Evolutionary conservation across 2,797 vertebrate genomes (phyloP).

Genomic region (Ctenosaura bakeri): DNA sequence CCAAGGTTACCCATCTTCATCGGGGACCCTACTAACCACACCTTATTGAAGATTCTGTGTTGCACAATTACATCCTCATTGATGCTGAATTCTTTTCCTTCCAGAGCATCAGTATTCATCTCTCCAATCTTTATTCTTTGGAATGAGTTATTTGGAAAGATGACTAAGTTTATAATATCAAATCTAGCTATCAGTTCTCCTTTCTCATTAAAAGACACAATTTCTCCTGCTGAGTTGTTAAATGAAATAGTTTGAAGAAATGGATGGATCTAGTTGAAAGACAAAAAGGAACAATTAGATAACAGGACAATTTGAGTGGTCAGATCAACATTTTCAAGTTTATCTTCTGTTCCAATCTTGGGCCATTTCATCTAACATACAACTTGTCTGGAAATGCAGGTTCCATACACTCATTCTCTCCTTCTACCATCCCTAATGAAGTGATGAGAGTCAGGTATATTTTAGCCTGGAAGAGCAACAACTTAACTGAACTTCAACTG

Average conservation of each 20-base stretch:
- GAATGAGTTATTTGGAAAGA: not conserved
- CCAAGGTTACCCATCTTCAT: not conserved
- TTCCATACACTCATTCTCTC: not conserved
- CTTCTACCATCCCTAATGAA: not conserved
- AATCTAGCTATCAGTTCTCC: not conserved
- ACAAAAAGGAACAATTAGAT: not conserved
- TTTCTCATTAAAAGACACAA: not conserved
- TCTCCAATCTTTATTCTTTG: not conserved
- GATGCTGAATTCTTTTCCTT: not conserved
- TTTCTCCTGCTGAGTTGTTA: slow-evolving; percentile 18
- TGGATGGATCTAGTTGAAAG: not conserved
- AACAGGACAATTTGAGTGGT: not conserved
- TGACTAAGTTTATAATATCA: not conserved
- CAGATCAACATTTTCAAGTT: not conserved
- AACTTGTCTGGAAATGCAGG: not conserved
- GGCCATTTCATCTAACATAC: not conserved
- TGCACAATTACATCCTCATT: not conserved
- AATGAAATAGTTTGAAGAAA: not conserved
- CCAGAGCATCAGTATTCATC: not conserved
- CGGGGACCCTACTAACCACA: not conserved
- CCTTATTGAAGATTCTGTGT: not conserved
- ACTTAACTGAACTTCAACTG: not conserved
- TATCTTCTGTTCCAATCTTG: no score
- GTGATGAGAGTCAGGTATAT: not conserved
- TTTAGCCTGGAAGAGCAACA: not conserved